Conservation (phyloP, 1,140 invertebrate genomes). For the Drosophila tsacasi region DNA sequence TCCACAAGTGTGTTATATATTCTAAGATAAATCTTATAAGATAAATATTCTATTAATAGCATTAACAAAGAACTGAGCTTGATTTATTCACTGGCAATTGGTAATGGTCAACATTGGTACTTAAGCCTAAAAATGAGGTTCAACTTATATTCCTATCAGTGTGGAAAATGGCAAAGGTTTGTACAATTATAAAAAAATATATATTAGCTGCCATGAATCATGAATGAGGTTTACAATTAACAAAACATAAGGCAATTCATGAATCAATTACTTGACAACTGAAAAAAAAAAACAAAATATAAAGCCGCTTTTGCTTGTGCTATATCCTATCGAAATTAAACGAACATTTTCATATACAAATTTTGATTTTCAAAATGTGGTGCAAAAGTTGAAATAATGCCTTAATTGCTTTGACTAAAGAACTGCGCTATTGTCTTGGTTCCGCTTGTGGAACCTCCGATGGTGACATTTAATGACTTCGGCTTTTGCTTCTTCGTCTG, state of each 20-base stretch:
- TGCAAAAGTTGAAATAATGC: background rate
- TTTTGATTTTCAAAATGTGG: background rate
- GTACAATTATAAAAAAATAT: constrained; percentile 1
- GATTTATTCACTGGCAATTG: constrained; percentile 15
- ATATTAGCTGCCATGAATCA: constrained; percentile 7
- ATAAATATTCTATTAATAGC: constrained; percentile 20
- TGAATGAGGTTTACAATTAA: constrained; percentile 19
- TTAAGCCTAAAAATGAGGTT: constrained; percentile 8
- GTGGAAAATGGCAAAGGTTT: constrained; percentile 5
- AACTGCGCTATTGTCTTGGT: constrained; percentile 73
- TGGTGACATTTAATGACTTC: constrained; percentile 44
- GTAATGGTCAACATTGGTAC: constrained; percentile 45
- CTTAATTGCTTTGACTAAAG: constrained; percentile 67
- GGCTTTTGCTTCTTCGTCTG: constrained; percentile 40
- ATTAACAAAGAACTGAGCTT: constrained; percentile 17
- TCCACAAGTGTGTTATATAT: constrained; percentile 33
- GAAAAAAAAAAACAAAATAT: constrained; percentile 8
- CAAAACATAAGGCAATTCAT: constrained; percentile 3
- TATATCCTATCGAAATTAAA: background rate
- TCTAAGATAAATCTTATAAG: constrained; percentile 19
- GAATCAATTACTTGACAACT: constrained; percentile 6
- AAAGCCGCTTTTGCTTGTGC: background rate
- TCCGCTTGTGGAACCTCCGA: constrained; percentile 20
- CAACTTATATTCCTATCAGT: background rate
- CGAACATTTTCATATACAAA: too few relatives aligned